Conservation (phyloP, 2,888 invertebrate species). For the Ormyrus rosae region DNA sequence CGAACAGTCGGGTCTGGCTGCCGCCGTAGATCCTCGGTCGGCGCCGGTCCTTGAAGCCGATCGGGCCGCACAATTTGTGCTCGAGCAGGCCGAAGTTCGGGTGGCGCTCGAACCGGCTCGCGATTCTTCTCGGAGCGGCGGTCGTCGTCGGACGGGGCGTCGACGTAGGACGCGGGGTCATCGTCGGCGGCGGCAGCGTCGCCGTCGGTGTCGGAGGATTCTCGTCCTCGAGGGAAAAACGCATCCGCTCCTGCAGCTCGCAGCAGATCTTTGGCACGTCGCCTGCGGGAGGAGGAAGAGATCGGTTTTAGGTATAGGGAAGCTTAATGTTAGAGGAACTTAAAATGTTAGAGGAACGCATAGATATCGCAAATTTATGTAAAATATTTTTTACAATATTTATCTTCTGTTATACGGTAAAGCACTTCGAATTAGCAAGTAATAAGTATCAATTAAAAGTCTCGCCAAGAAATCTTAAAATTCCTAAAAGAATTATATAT, state of each 20-base stretch:
- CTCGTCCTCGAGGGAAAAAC: background rate
- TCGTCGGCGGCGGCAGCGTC: background rate
- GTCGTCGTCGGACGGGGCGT: background rate
- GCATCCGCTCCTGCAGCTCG: conserved; percentile 35
- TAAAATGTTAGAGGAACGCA: background rate
- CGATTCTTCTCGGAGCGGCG: background rate
- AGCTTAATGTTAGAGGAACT: too few relatives aligned
- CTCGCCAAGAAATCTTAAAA: background rate
- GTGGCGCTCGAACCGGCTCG: conserved; percentile 60
- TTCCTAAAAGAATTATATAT: background rate
- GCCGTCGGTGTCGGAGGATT: background rate
- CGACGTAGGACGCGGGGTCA: background rate
- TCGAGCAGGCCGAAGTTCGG: conserved; percentile 72
- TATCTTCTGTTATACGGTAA: too few relatives aligned
- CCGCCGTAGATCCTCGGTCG: conserved; percentile 64
- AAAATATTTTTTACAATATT: background rate
- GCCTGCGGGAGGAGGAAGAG: conserved; percentile 21
- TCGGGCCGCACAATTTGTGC: conserved; percentile 78
- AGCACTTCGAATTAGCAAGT: background rate
- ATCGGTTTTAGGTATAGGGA: too few relatives aligned
- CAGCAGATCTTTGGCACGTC: conserved; percentile 75
- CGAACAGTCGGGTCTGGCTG: conserved; percentile 61
- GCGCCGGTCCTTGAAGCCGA: conserved; percentile 63
- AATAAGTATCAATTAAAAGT: background rate
- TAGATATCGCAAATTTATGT: background rate